Evolutionary conservation across 2,797 vertebrate genomes (phyloP), one percentile per base, ranked within the genome.

Genomic region (Cynopterus sphinx): DNA sequence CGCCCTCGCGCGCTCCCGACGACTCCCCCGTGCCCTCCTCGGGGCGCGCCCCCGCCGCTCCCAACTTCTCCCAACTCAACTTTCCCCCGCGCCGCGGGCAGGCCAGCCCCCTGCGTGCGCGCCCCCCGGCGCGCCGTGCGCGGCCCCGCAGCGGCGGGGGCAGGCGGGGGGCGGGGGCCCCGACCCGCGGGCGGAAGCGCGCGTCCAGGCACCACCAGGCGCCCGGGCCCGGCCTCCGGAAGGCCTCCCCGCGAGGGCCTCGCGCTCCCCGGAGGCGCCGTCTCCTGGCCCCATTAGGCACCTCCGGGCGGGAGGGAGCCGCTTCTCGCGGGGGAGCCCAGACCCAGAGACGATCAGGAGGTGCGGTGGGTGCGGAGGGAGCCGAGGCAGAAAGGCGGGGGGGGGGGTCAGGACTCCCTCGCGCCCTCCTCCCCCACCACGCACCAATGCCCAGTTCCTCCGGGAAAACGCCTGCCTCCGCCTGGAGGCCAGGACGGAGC

Each of bases 41-140:
- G 95, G 97, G 96, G 96, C 94, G 93, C 96, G 92, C 53, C 94
- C 97, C 97, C 93, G 94, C 96, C 77, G 77, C 94, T 97, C 95
- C 93, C 91, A 98, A 97, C 97, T 98, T 98, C 96, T 97, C 92
- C 93, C 88, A 97, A 97, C 97, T 98, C 97, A 97, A 97, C 97
- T 97, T 97, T 97, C 97, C 97, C 97, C 97, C 97, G 97, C 96
- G 96, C 92, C 87, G 61, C 92, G 36, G 93, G 87, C 97, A 90
- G 92, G 96, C 97, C 96, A 92, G 96, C 95, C 97, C 96, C 96
- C 94, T 95, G 61, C 97, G 96, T 97, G 97, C 97, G 96, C 97
- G 97, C 96, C 95, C 95, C 86, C 78, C 82, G 5, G 90, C 87
- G 92, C 86, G 75, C 94, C 97, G 96, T 96, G 97, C 97, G 92